Percentiles rank a stretch among this genome's conserved stretches.
Conservation (phyloP, 2,113 vertebrate species). For the Myanophis thanlyinensis region DNA sequence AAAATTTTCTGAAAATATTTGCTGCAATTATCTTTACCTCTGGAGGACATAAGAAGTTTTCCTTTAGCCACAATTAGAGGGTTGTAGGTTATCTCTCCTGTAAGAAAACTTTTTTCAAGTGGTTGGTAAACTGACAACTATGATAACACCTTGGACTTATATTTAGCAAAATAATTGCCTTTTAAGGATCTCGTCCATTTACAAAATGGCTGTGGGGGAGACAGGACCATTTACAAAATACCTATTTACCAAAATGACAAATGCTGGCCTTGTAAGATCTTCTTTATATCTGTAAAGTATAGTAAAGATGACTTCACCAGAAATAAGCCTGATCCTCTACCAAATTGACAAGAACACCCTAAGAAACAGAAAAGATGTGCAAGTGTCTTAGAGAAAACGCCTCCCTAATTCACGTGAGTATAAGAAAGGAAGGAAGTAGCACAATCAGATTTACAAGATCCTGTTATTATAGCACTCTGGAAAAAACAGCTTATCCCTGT, state of each 20-base stretch:
- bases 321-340: neutral
- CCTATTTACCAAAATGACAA: neutral
- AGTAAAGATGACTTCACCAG: neutral
- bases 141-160: neutral
- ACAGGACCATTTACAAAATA: neutral
- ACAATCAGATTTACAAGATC: neutral
- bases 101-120: neutral
- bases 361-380: neutral
- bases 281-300: neutral
- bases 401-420: neutral
- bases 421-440: neutral
- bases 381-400: neutral
- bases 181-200: neutral
- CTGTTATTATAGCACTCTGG: neutral
- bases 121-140: neutral
- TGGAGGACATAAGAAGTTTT: neutral
- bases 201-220: neutral
- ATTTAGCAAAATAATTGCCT: neutral
- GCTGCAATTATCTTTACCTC: neutral
- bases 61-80: neutral
- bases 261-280: neutral
- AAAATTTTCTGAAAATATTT: neutral
- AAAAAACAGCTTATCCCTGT: neutral
- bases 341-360: neutral
- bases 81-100: neutral